These are phyloP conservation scores for Charaxes varanes DNA, from an alignment of 1,140 invertebrate species.

Conservation along the genomic window DNA sequence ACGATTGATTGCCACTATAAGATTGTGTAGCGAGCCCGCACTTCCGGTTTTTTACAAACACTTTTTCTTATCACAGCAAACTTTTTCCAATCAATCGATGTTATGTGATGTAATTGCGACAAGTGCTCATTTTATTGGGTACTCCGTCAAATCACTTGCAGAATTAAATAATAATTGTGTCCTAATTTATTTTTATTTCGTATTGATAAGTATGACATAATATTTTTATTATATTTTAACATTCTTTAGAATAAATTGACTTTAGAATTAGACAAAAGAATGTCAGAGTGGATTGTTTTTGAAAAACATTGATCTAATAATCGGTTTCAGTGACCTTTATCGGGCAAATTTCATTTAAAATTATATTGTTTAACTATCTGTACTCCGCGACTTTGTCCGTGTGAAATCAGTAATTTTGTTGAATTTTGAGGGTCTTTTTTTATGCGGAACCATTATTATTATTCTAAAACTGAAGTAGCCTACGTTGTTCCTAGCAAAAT, in stretches of 20 bases:
- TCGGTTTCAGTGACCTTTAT: no score
- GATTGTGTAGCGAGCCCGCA: conserved; percentile 9
- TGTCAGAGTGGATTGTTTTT: no score
- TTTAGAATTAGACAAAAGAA: no score
- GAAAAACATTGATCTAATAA: no score
- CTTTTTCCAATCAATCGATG: conserved; percentile 48
- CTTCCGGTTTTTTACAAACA: conserved; percentile 24
- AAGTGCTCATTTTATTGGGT: conserved; percentile 4
- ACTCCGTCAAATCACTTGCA: conserved; percentile 4
- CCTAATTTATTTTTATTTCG: conserved; percentile 13
- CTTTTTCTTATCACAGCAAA: conserved; percentile 48
- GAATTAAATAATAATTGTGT: conserved; percentile 7
- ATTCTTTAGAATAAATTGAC: no score
- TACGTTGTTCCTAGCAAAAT: no score
- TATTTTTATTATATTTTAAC: background rate
- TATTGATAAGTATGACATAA: background rate
- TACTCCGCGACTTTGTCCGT: no score
- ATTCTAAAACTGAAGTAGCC: no score
- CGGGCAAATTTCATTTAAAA: no score
- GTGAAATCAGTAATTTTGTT: no score
- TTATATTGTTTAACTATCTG: no score
- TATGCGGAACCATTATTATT: no score
- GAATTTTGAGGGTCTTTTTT: background rate
- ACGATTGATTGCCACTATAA: conserved; percentile 4
- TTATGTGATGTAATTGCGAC: conserved; percentile 41